Conservation (phyloP, 1,140 invertebrate genomes). For the Ylistrum balloti region DNA sequence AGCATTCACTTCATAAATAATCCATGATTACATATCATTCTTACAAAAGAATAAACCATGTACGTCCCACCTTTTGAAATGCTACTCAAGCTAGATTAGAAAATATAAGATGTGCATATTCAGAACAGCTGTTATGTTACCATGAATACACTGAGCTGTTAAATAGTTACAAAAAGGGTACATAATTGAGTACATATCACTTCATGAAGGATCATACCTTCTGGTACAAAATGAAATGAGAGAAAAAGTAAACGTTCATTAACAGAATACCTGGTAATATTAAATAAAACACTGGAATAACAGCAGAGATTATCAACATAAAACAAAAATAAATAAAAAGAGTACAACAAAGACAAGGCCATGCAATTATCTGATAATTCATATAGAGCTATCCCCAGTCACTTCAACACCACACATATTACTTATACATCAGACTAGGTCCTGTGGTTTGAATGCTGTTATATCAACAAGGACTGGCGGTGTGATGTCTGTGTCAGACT, state of each 20-base stretch:
- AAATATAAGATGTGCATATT: neutral
- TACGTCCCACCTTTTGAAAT: neutral
- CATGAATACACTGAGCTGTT: constrained; percentile 4
- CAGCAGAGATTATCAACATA: too few species aligned
- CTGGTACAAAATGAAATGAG: constrained; percentile 41
- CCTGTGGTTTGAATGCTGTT: too few species aligned
- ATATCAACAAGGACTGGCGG: too few species aligned
- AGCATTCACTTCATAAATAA: neutral
- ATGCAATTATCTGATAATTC: too few species aligned
- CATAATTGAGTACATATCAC: constrained; percentile 7
- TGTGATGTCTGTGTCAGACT: too few species aligned
- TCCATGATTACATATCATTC: neutral
- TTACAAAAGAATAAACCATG: neutral
- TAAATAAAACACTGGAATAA: too few species aligned
- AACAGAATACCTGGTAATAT: too few species aligned
- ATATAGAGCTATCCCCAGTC: too few species aligned
- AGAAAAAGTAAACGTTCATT: neutral
- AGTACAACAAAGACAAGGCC: too few species aligned
- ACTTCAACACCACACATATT: too few species aligned
- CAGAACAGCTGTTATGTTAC: constrained; percentile 21
- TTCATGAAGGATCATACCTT: constrained; percentile 33
- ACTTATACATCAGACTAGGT: too few species aligned
- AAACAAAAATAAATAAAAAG: too few species aligned
- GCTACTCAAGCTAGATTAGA: constrained; percentile 5
- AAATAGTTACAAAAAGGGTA: neutral